Evolutionary conservation across 2,797 vertebrate species (phyloP).

Genomic region (Notoglanidium macrostoma): DNA sequence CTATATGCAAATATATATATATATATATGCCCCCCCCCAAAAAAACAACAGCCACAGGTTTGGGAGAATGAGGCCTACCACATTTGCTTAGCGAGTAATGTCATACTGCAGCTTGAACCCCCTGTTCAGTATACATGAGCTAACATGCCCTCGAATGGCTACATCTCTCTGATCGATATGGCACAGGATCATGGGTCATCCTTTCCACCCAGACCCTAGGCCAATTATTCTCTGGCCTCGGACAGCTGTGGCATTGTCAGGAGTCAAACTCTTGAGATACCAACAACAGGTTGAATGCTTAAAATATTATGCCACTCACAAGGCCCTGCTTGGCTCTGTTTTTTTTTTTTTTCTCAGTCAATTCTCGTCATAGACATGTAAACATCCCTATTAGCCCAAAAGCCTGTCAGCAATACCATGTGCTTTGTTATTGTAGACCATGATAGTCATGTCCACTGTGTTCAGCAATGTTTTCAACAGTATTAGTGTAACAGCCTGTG

Average conservation of each 20-base stretch:
- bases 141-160: background rate
- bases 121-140: background rate
- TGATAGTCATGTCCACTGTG: background rate
- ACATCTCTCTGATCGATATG: background rate
- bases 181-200: background rate
- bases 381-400: conserved; percentile 26
- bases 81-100: background rate
- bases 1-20: too few species aligned
- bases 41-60: background rate
- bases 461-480: conserved; percentile 5
- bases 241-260: background rate
- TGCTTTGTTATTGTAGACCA: conserved; percentile 30
- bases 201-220: background rate
- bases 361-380: conserved; percentile 6
- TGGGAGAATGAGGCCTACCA: background rate
- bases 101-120: background rate
- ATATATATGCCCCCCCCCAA: background rate
- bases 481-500: conserved; percentile 7
- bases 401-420: conserved; percentile 22
- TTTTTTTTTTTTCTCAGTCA: conserved; percentile 8
- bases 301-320: background rate
- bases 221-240: background rate
- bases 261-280: background rate
- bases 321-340: conserved; percentile 5
- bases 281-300: background rate